Base-by-base conservation (phyloP, 1,140 invertebrate genomes). In the Ladona fulva region DNA sequence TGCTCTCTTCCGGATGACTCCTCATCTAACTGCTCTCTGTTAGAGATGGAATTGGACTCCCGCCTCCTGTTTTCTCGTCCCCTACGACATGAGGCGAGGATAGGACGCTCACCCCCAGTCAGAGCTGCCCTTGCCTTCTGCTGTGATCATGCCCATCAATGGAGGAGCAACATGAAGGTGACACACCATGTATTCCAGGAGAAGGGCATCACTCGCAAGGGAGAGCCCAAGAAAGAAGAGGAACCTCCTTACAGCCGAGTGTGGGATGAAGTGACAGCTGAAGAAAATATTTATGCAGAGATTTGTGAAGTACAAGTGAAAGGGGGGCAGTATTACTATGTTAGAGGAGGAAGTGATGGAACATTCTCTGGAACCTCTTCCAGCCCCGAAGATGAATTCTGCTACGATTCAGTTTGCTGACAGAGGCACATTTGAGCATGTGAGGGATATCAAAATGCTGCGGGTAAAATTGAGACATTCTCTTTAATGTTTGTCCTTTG, bases 31-130 rank as follows among this genome's bases (percentile, higher is more conserved):
- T 83, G 83, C 11, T 82, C 81, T 1, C 79, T 86, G 29, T 81
- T 86, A 7, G 85, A 86, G 81, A 82, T 85, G 77, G 84, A 86
- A 74, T 78, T 83, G 16, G 82, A 84, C 76, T 83, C 83, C 25
- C 82, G 83, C 42, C 82, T 86, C 77, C 79, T 83, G 0, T 78
- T 86, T 25, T 79, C 81, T 10, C 79, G 80, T 16, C 59, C 78
- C 74, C 79, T 82, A 80, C 80, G 79, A 24, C 79, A 79, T 76
- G 82, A 82, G 73, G 79, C 80, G 42, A 77, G 82, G 8, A 81
- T 82, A 77, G 80, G 79, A 74, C 79, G 82, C 42, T 80, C 82
- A 42, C 80, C 80, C 6, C 78, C 80, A 59, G 80, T 81, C 77
- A 81, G 81, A 75, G 74, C 79, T 24, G 81, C 82, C 0, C 25